Evolutionary conservation across 2,888 invertebrate species (phyloP).

Genomic region (Cheilosia vulpina): DNA sequence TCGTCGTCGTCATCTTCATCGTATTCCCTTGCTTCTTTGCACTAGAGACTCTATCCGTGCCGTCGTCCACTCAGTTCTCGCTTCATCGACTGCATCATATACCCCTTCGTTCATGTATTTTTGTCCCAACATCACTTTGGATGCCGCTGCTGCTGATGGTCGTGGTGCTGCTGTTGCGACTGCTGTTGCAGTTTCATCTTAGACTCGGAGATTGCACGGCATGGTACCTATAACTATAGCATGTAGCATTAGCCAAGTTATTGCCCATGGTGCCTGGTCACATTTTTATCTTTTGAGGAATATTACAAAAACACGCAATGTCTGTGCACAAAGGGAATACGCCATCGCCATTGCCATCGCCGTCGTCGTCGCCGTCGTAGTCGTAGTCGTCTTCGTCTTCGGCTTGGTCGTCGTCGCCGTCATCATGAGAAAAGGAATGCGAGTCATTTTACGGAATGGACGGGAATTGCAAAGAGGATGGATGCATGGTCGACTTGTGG

Average conservation of each 20-base stretch:
- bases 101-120: slow-evolving; percentile 46
- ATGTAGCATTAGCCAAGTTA: slow-evolving; percentile 75
- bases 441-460: slow-evolving; percentile 60
- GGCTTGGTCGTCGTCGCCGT: slow-evolving; percentile 42
- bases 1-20: slow-evolving; percentile 35
- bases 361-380: slow-evolving; percentile 28
- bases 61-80: slow-evolving; percentile 47
- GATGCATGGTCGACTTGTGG: slow-evolving; percentile 48
- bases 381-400: slow-evolving; percentile 9
- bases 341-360: slow-evolving; percentile 63
- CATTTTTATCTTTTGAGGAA: slow-evolving; percentile 83
- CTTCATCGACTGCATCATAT: slow-evolving; percentile 56
- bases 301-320: slow-evolving; percentile 84
- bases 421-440: slow-evolving; percentile 72
- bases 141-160: slow-evolving; percentile 46
- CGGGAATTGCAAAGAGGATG: slow-evolving; percentile 9
- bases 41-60: slow-evolving; percentile 39
- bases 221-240: slow-evolving; percentile 71
- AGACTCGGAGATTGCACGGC: slow-evolving; percentile 50
- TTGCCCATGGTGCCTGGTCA: slow-evolving; percentile 80
- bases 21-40: slow-evolving; percentile 28
- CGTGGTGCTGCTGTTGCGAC: slow-evolving; percentile 32
- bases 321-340: slow-evolving; percentile 77
- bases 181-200: slow-evolving; percentile 52
- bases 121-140: slow-evolving; percentile 57